phyloP scores from a whole-genome alignment of 2,797 vertebrate genomes.

The Crocidura indochinensis region DNA sequence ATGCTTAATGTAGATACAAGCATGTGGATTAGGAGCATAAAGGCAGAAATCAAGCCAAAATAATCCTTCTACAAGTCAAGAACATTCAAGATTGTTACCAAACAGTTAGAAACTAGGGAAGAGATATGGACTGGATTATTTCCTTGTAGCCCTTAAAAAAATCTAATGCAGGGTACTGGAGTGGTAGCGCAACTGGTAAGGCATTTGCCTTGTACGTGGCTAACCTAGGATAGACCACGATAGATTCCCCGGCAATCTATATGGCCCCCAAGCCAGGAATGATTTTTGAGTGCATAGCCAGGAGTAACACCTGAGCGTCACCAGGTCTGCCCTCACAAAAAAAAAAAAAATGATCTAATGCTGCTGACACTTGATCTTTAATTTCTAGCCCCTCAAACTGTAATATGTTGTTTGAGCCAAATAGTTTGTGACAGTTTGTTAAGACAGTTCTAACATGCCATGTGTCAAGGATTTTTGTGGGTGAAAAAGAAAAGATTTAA shows the following conservation, averaged over 20 bases:
- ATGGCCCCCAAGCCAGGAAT: no score
- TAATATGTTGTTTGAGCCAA: neutral
- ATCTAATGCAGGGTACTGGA: neutral
- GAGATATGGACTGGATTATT: neutral
- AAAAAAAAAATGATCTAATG: no score
- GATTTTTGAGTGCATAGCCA: no score
- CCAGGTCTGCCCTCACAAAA: no score
- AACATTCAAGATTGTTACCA: neutral
- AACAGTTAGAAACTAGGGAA: neutral
- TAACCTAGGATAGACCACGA: no score
- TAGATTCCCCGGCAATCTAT: no score
- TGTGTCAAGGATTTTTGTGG: neutral
- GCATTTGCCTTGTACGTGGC: no score
- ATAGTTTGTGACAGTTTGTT: neutral
- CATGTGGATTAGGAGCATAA: neutral
- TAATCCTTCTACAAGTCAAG: neutral
- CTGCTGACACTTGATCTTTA: neutral
- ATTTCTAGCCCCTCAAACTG: slow-evolving; percentile 18
- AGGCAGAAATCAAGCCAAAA: neutral
- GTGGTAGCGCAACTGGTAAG: no score
- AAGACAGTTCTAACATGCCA: neutral
- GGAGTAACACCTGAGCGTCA: no score
- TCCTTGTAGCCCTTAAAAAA: neutral
- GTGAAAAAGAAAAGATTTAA: neutral
- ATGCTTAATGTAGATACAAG: neutral